Base-by-base conservation (phyloP, 2,113 vertebrate species). In the Eolophus roseicapilla region DNA sequence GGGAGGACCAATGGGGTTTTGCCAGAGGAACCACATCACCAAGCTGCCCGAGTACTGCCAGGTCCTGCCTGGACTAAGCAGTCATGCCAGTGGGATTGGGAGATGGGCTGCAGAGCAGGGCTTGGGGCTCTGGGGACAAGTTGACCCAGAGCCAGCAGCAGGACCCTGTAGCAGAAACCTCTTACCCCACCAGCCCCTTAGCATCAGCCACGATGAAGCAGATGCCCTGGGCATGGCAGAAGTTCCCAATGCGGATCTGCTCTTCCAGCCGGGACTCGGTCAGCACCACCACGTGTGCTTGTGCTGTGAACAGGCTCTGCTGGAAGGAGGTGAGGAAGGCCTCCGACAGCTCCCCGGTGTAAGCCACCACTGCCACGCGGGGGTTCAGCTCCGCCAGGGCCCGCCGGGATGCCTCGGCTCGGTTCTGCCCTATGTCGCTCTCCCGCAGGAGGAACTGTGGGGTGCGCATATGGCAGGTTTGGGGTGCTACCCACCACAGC, bases 151-250 rank as follows among this genome's bases (percentile, higher is more conserved):
- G 55, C 17, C 59, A 74, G 6, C 3, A 6, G n/a, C 25, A 74
- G 43, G 33, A 71, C 33, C 16, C 19, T 13, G 15, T 1, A 3
- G 27, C 39, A 65, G 27, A 81, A 15, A 69, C 3, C 4, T 27
- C 93, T 98, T 97, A 99, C 99, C 99, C 99, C 21, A 98, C 99
- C 27, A 99, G 98, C 27, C 99, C 99, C 91, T 97, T 98, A 62
- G 98, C 96, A 31, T 99, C 97, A 7, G 98, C 98, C 43, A 99
- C 98, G 31, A 99, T 96, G 50, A 99, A 98, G 94, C 90, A 97
- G 90, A 99, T 97, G 65, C 96, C 81, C 1, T 7, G 88, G 14
- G 92, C 82, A 76, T 98, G 99, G 96, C 99, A 99, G 57, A 98
- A 97, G 9, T 96, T 68, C 25, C 98, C 98, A 16, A 99, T 5